Conservation (phyloP, 2,888 invertebrate genomes). For the Escarpia spicata region DNA sequence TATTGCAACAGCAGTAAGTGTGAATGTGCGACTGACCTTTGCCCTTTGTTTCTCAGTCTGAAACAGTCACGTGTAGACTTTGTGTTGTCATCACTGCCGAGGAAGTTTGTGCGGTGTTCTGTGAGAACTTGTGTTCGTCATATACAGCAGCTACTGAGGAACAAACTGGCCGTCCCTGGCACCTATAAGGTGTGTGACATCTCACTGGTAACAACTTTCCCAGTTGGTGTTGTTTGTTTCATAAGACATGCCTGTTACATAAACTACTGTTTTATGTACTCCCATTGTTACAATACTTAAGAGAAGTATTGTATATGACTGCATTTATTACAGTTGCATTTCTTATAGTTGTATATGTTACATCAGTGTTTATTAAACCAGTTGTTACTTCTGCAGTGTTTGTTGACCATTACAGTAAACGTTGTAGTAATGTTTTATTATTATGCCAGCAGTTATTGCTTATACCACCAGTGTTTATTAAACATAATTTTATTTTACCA, state of each 20-base stretch:
- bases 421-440: neutral
- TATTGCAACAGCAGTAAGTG: neutral
- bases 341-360: no score
- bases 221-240: neutral
- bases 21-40: neutral
- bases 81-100: slow-evolving; percentile 50
- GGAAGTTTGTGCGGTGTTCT: slow-evolving; percentile 63
- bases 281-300: no score
- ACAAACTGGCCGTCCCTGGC: slow-evolving; percentile 53
- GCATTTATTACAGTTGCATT: no score
- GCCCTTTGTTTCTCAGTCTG: neutral
- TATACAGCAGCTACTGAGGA: slow-evolving; percentile 53
- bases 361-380: no score
- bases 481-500: no score
- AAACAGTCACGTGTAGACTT: neutral
- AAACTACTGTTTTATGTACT: no score
- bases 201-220: neutral
- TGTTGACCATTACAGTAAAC: no score
- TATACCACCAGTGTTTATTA: no score
- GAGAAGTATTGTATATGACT: no score
- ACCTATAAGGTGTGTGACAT: neutral
- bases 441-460: no score
- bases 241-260: no score
- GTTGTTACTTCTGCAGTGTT: no score
- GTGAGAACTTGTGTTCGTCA: slow-evolving; percentile 57